These are phyloP conservation scores for Jordanella pulchra DNA, from an alignment of 2,797 vertebrate species.

Conservation along the genomic window DNA sequence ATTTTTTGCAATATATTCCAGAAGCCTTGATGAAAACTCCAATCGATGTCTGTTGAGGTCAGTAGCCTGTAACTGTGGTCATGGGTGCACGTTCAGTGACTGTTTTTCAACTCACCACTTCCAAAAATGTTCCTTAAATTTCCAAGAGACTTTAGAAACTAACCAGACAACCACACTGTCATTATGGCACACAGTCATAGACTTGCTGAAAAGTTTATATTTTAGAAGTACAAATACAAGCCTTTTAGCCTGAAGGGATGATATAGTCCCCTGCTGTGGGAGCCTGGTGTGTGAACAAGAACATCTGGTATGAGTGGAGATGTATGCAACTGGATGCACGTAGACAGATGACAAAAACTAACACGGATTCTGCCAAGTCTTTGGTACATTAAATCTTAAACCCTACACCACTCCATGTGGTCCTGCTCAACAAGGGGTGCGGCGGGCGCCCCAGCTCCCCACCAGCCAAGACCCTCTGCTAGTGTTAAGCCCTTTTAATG, in stretches of 20 bases:
- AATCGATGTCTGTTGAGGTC: constrained; percentile 58
- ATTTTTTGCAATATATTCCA: constrained; percentile 38
- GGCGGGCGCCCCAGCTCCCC: constrained; percentile 45
- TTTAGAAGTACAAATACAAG: constrained; percentile 48
- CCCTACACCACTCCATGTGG: constrained; percentile 32
- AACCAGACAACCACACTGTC: constrained; percentile 33
- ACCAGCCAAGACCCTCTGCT: constrained; percentile 65
- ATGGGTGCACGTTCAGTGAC: constrained; percentile 22
- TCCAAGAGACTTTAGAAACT: constrained; percentile 27
- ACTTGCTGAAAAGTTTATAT: constrained; percentile 64
- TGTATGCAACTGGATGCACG: constrained; percentile 63
- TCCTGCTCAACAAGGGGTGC: constrained; percentile 49
- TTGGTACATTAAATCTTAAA: constrained; percentile 48
- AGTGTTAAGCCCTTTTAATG: constrained; percentile 75
- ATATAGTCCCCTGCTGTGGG: constrained; percentile 62
- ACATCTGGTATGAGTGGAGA: constrained; percentile 59
- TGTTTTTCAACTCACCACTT: constrained; percentile 24
- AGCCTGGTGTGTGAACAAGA: constrained; percentile 60
- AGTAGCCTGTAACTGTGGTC: constrained; percentile 59
- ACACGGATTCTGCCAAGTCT: constrained; percentile 57
- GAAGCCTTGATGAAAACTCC: constrained; percentile 53
- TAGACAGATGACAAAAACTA: constrained; percentile 57
- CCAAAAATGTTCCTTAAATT: constrained; percentile 17
- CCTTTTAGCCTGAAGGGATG: constrained; percentile 49
- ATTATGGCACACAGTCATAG: not conserved